Evolutionary conservation across 2,888 invertebrate genomes (phyloP).

Genomic region (Lochmaea capreae): DNA sequence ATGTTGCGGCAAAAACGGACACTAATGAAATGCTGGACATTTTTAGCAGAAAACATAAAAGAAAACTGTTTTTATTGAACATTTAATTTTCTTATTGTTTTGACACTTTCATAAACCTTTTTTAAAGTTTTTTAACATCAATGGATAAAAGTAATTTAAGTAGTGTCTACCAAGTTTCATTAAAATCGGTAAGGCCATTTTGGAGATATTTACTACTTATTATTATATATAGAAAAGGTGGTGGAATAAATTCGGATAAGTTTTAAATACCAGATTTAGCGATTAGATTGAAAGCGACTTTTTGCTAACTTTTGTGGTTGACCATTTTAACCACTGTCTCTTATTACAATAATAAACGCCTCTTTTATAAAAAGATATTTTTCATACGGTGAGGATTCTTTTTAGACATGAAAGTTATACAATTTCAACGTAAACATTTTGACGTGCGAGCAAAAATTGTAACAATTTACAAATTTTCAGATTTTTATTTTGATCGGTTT

Average conservation of each 20-base stretch:
- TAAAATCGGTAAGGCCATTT: too few relatives aligned
- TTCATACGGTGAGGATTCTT: background rate
- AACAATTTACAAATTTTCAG: too few relatives aligned
- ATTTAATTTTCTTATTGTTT: too few relatives aligned
- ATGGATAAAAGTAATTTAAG: too few relatives aligned
- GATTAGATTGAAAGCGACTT: slow-evolving; percentile 13
- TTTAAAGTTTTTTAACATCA: too few relatives aligned
- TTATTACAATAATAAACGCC: slow-evolving; percentile 13
- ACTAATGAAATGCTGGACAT: too few relatives aligned
- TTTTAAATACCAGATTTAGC: slow-evolving; percentile 10
- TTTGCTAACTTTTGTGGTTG: slow-evolving; percentile 20
- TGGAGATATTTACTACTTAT: background rate
- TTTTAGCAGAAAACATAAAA: too few relatives aligned
- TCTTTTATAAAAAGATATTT: background rate
- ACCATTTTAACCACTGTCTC: slow-evolving; percentile 18
- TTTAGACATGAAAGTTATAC: background rate
- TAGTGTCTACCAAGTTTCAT: too few relatives aligned
- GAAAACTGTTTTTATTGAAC: too few relatives aligned
- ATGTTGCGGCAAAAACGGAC: too few relatives aligned
- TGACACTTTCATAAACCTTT: too few relatives aligned
- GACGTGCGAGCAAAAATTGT: background rate
- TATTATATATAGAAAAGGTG: background rate
- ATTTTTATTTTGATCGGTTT: too few relatives aligned
- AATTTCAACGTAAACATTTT: background rate
- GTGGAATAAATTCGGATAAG: slow-evolving; percentile 9